Conservation (phyloP, 2,113 vertebrate genomes). For the Cercocebus atys region DNA sequence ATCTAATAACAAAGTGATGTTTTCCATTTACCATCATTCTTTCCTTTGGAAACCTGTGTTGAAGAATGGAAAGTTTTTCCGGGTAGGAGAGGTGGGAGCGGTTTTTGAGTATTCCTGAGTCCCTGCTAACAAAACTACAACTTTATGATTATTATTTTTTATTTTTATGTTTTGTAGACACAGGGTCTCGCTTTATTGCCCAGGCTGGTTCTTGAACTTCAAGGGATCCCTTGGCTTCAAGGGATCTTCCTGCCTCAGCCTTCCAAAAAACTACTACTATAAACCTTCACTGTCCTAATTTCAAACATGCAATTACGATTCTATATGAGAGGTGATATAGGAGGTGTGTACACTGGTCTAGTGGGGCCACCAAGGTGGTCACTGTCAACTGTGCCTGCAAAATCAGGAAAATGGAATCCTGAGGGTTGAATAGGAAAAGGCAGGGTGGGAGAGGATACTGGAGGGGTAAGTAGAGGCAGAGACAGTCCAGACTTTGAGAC, state of each 20-base stretch:
- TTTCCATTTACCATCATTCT: not conserved
- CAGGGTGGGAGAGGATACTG: not conserved
- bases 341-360: not conserved
- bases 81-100: too few species aligned
- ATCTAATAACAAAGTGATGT: not conserved
- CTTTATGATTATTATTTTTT: not conserved
- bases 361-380: not conserved
- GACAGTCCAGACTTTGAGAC: too few species aligned
- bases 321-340: not conserved
- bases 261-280: not conserved
- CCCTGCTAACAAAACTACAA: not conserved
- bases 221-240: too few species aligned
- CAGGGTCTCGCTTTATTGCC: too few species aligned
- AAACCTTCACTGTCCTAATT: not conserved
- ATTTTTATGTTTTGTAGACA: too few species aligned
- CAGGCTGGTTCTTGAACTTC: too few species aligned
- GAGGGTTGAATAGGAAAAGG: not conserved
- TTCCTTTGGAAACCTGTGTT: not conserved
- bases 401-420: not conserved
- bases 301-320: not conserved
- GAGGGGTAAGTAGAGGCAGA: not conserved
- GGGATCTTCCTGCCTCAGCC: too few species aligned
- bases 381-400: not conserved
- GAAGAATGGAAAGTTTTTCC: not conserved
- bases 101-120: not conserved